phyloP scores from a whole-genome alignment of 2,113 vertebrate species.

The Ctenodactylus gundi region DNA sequence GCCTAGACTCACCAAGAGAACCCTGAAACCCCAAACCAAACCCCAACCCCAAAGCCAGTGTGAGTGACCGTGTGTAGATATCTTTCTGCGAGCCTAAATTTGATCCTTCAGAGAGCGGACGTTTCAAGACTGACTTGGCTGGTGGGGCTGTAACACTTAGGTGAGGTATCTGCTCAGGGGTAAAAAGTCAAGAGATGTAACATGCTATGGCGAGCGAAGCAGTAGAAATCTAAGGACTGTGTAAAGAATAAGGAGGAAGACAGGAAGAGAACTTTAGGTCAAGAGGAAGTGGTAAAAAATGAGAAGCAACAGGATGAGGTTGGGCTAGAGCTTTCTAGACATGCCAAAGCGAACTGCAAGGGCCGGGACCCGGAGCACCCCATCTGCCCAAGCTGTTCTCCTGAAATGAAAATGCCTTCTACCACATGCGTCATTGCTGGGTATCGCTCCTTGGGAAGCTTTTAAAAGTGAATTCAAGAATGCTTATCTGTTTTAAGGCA shows the following conservation, averaged over 20 bases:
- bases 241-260: neutral
- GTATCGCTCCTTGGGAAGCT: neutral
- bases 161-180: neutral
- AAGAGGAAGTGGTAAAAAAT: conserved; percentile 71
- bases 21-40: neutral
- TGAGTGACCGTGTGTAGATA: neutral
- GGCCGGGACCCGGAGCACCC: neutral
- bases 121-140: neutral
- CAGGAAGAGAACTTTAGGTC: conserved; percentile 53
- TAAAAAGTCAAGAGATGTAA: neutral
- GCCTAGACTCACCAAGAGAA: neutral
- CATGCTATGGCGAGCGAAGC: neutral
- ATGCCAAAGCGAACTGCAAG: neutral
- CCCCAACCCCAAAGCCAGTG: neutral
- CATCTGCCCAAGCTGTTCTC: neutral
- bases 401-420: neutral
- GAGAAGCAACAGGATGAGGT: conserved; percentile 45
- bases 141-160: neutral
- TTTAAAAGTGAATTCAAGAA: conserved; percentile 22
- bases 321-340: conserved; percentile 61
- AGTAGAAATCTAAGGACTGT: conserved; percentile 11
- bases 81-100: neutral
- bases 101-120: conserved; percentile 8
- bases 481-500: neutral
- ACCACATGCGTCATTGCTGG: neutral